Conservation (phyloP, 2,888 invertebrate species). For the Cheilosia impressa region DNA sequence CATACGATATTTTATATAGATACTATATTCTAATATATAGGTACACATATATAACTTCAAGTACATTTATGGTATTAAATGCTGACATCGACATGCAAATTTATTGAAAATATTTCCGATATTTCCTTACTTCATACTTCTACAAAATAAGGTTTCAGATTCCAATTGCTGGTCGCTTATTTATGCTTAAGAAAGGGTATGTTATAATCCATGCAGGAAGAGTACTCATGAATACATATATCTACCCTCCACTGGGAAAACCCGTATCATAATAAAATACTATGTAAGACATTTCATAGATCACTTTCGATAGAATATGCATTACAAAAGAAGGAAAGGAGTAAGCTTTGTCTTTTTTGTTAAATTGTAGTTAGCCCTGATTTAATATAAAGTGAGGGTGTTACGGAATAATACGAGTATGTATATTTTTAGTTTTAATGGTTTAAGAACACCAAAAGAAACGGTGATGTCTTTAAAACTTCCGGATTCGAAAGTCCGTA, state of each 20-base stretch:
- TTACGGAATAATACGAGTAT: no score
- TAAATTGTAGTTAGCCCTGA: no score
- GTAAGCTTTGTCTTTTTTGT: neutral
- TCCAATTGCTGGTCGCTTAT: constrained; percentile 30
- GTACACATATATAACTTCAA: neutral
- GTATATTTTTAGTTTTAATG: no score
- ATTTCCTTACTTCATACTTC: constrained; percentile 6
- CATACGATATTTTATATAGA: neutral
- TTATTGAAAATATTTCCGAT: constrained; percentile 51
- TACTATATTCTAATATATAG: neutral
- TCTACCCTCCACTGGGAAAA: neutral
- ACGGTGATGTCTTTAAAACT: no score
- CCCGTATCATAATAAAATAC: constrained; percentile 12
- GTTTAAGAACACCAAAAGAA: no score
- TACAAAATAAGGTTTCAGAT: constrained; percentile 12
- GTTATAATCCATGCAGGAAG: constrained; percentile 9
- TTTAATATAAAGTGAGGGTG: no score
- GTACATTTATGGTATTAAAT: neutral
- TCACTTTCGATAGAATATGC: constrained; percentile 10
- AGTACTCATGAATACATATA: constrained; percentile 13
- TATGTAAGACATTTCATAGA: constrained; percentile 1
- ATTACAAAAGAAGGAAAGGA: no score
- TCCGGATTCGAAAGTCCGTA: no score
- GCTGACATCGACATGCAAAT: constrained; percentile 55
- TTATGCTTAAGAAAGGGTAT: constrained; percentile 29